Percentiles rank a stretch among this genome's conserved stretches.
phyloP scores from a whole-genome alignment of 2,888 invertebrate genomes.

The Chaitophorus viminalis region DNA sequence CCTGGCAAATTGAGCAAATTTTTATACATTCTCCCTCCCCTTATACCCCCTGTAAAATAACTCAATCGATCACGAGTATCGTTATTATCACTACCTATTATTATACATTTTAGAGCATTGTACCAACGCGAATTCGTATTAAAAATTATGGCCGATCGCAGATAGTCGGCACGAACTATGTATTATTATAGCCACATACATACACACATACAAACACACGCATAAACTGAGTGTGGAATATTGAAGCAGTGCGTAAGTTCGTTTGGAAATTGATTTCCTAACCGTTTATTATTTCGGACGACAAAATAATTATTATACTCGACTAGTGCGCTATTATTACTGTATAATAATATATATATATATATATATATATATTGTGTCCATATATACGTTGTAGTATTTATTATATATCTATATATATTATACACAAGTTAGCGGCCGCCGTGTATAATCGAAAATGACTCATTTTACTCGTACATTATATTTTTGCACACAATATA shows the following conservation, averaged over 20 bases:
- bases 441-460: background rate
- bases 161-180: background rate
- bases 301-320: too few species aligned
- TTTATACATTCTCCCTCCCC: background rate
- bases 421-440: background rate
- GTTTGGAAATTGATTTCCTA: conserved; percentile 4
- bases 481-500: too few species aligned
- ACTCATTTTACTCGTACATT: background rate
- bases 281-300: background rate
- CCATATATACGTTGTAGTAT: too few species aligned
- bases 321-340: background rate
- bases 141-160: background rate
- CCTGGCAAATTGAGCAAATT: too few species aligned
- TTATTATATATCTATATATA: too few species aligned
- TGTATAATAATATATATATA: too few species aligned
- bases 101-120: background rate
- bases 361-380: too few species aligned
- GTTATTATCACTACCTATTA: background rate
- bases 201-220: background rate
- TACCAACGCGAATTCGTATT: background rate
- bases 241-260: background rate
- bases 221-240: background rate
- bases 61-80: background rate
- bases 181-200: background rate
- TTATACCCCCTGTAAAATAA: background rate